Conservation (phyloP, 2,797 vertebrate genomes). For the Melanotaenia maccullochi region DNA sequence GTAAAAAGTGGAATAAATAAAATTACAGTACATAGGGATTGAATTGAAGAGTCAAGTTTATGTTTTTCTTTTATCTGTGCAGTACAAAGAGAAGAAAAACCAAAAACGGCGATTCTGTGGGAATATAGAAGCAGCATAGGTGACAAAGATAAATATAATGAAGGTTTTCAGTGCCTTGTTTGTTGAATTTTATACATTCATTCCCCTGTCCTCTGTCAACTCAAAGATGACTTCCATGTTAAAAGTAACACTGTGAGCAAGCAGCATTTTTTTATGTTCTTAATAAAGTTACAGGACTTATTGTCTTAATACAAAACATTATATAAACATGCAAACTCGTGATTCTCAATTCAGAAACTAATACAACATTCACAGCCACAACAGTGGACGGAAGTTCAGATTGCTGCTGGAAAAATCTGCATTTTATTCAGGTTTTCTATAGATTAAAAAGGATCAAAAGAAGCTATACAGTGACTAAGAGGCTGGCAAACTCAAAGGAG, state of each 20-base stretch:
- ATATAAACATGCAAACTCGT: neutral
- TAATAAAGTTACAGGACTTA: neutral
- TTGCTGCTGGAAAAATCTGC: slow-evolving; percentile 1
- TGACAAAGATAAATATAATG: no score
- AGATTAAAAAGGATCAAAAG: slow-evolving; percentile 17
- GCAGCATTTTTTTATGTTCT: neutral
- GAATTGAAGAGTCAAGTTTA: neutral
- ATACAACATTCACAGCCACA: neutral
- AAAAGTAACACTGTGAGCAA: neutral
- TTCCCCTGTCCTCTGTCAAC: no score
- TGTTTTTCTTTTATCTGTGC: no score
- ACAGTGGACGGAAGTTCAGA: slow-evolving; percentile 15
- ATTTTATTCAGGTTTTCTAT: slow-evolving; percentile 8
- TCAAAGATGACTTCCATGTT: no score
- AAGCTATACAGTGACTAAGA: slow-evolving; percentile 41
- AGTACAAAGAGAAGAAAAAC: neutral
- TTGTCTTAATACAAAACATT: neutral
- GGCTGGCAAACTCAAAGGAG: slow-evolving; percentile 22
- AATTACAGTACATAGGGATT: neutral
- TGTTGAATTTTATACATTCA: no score
- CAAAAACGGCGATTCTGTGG: no score
- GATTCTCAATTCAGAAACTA: no score
- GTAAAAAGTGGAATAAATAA: neutral
- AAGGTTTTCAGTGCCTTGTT: no score
- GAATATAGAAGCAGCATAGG: no score